Percentiles rank a stretch among this genome's conserved stretches.
phyloP scores from a whole-genome alignment of 2,797 vertebrate genomes.

The Rhinatrema bivittatum region DNA sequence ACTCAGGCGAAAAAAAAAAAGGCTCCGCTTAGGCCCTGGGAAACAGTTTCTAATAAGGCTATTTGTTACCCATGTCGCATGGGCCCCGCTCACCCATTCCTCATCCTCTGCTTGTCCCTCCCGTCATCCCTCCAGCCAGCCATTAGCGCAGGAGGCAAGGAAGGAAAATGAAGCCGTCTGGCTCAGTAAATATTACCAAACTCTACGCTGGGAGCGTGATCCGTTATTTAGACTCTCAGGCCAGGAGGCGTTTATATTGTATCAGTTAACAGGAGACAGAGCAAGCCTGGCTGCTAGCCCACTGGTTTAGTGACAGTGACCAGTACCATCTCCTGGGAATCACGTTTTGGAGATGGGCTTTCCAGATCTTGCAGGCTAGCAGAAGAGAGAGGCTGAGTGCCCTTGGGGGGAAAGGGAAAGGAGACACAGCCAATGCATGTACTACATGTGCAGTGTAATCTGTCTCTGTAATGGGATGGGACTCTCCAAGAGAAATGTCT shows the following conservation, averaged over 20 bases:
- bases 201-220: conserved; percentile 32
- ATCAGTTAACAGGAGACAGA: conserved; percentile 44
- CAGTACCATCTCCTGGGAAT: too few relatives aligned
- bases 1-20: conserved; percentile 65
- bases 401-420: conserved; percentile 6
- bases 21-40: conserved; percentile 55
- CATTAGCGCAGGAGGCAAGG: conserved; percentile 53
- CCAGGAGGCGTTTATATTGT: conserved; percentile 46
- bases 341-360: too few relatives aligned
- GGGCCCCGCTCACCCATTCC: conserved; percentile 48
- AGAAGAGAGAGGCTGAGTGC: not conserved
- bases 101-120: conserved; percentile 47
- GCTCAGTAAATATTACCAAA: conserved; percentile 59
- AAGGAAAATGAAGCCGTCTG: conserved; percentile 58
- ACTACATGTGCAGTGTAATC: conserved; percentile 5
- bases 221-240: conserved; percentile 56
- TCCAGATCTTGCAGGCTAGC: not conserved
- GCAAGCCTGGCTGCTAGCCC: conserved; percentile 15
- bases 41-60: conserved; percentile 67
- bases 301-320: not conserved
- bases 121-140: conserved; percentile 43
- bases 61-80: conserved; percentile 53
- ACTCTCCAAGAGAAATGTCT: conserved; percentile 2
- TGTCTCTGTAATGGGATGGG: conserved; percentile 18
- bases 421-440: conserved; percentile 1